These are phyloP conservation scores for Premnoplex brunnescens DNA, from an alignment of 2,797 vertebrate species.

Conservation along the genomic window DNA sequence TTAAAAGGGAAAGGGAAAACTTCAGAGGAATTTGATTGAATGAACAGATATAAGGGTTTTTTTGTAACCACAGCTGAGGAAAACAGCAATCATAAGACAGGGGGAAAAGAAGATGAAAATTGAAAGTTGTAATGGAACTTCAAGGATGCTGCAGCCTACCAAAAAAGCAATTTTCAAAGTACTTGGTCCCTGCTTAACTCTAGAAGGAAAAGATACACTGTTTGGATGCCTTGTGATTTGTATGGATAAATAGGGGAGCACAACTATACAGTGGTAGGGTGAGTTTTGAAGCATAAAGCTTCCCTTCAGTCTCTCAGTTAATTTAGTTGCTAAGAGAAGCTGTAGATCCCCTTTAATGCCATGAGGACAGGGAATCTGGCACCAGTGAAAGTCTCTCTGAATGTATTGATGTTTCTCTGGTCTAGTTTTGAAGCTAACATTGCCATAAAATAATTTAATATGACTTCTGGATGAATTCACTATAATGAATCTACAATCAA, in stretches of 20 bases:
- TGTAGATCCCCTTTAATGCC: background rate
- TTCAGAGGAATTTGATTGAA: background rate
- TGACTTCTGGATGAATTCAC: background rate
- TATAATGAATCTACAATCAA: background rate
- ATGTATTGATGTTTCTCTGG: background rate
- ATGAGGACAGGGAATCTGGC: background rate
- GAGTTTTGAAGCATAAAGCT: background rate
- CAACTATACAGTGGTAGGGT: background rate
- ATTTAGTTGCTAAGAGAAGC: background rate
- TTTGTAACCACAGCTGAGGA: background rate
- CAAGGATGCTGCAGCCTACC: background rate
- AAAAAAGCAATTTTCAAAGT: background rate
- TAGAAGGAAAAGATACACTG: background rate
- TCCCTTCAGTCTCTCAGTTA: background rate
- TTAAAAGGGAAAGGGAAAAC: background rate
- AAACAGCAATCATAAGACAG: background rate
- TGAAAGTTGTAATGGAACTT: background rate
- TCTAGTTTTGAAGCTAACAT: background rate
- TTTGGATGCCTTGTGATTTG: background rate
- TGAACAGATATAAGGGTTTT: background rate
- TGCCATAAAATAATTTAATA: background rate
- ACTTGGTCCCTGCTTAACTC: background rate
- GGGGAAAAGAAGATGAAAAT: background rate
- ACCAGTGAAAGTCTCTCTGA: background rate
- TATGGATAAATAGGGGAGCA: background rate